phyloP scores from a whole-genome alignment of 2,113 vertebrate species.

The Microcebus jonahi region DNA sequence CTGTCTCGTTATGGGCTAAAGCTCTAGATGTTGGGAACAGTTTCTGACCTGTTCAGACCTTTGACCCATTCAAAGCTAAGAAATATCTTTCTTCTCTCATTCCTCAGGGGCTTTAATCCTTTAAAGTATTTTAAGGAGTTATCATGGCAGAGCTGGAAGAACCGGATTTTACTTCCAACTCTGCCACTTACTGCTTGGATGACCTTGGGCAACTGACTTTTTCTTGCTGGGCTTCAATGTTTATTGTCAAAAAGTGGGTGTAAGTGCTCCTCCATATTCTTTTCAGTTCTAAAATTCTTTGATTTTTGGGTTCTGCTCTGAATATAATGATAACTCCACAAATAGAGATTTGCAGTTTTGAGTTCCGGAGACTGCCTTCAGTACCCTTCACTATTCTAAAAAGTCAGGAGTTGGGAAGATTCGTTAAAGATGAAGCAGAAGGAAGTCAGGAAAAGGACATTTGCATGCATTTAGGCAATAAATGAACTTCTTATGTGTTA shows the following conservation, averaged over 20 bases:
- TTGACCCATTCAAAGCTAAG: constrained; percentile 56
- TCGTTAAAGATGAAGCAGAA: constrained; percentile 7
- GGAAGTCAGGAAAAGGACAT: constrained; percentile 9
- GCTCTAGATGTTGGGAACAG: neutral
- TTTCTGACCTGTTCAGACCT: constrained; percentile 52
- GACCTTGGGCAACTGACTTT: neutral
- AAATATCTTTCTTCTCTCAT: constrained; percentile 43
- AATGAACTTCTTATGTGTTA: constrained; percentile 35
- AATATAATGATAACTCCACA: neutral
- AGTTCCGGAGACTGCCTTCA: neutral
- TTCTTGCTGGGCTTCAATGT: neutral
- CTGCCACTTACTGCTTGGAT: neutral
- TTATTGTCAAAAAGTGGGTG: neutral
- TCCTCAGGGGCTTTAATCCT: constrained; percentile 40
- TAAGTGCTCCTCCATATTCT: neutral
- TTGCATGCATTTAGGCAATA: neutral
- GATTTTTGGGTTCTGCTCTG: neutral
- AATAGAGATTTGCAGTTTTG: neutral
- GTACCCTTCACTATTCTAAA: neutral
- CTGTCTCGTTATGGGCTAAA: constrained; percentile 27
- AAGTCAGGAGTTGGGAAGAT: neutral
- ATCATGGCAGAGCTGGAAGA: neutral
- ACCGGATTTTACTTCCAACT: neutral
- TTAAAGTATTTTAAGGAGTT: constrained; percentile 26
- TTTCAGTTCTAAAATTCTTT: neutral